These are phyloP conservation scores for Sus cebifrons DNA, from an alignment of 2,797 vertebrate genomes.

Conservation along the genomic window DNA sequence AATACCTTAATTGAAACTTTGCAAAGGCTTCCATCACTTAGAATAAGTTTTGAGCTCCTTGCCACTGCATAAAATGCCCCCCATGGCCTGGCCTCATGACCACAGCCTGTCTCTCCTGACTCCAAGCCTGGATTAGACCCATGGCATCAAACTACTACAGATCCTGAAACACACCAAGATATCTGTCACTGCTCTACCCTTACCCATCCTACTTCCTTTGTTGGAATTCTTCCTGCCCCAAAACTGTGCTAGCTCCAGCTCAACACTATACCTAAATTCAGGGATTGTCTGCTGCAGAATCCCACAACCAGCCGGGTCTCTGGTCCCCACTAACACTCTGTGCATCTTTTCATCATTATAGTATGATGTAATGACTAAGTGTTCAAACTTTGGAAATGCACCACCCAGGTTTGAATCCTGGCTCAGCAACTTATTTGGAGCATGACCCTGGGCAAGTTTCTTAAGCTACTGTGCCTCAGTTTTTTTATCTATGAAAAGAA, in stretches of 20 bases:
- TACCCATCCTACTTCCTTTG: background rate
- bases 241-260: background rate
- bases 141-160: background rate
- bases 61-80: background rate
- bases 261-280: background rate
- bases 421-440: background rate
- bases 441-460: background rate
- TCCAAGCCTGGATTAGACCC: background rate
- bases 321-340: background rate
- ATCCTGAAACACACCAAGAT: background rate
- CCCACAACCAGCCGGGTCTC: background rate
- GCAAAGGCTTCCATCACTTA: conserved; percentile 32
- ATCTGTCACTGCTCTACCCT: background rate
- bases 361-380: background rate
- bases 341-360: background rate
- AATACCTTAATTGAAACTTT: conserved; percentile 53
- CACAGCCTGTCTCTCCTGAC: background rate
- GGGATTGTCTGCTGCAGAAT: background rate
- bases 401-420: background rate
- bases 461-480: background rate
- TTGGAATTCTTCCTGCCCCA: background rate
- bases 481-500: background rate
- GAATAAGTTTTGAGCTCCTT: conserved; percentile 23
- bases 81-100: background rate
- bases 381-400: background rate